These are phyloP conservation scores for Alfaro cultratus DNA, from an alignment of 2,797 vertebrate species.

Conservation along the genomic window DNA sequence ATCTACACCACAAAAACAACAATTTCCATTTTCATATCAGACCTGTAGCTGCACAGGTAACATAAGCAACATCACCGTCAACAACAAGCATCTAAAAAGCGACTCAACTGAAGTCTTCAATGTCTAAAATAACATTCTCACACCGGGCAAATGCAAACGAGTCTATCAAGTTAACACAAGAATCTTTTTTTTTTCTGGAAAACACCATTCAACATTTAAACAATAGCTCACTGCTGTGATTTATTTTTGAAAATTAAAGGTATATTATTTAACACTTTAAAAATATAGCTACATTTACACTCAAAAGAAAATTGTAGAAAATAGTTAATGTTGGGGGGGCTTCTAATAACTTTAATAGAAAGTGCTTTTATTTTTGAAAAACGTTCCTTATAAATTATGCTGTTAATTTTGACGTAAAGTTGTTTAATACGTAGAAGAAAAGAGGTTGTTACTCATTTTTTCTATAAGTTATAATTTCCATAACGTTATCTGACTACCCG, in stretches of 20 bases:
- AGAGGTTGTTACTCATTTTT: background rate
- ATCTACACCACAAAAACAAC: background rate
- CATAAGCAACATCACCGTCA: background rate
- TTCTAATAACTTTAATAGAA: background rate
- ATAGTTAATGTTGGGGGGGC: background rate
- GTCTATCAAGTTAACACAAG: background rate
- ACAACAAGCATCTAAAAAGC: background rate
- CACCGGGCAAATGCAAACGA: background rate
- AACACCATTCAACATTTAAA: background rate
- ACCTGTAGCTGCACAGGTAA: background rate
- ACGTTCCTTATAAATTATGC: background rate
- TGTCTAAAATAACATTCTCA: background rate
- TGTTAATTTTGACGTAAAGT: background rate
- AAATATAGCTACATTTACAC: background rate
- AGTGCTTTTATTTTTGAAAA: background rate
- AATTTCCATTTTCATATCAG: background rate
- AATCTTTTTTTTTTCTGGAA: background rate
- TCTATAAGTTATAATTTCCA: background rate
- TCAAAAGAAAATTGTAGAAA: background rate
- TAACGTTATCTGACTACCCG: background rate
- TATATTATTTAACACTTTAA: background rate
- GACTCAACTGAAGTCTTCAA: background rate
- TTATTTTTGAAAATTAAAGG: background rate
- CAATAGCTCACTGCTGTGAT: background rate
- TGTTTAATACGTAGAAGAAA: background rate